These are phyloP conservation scores for Gadopsis marmoratus DNA, from an alignment of 2,797 vertebrate genomes.

Conservation along the genomic window DNA sequence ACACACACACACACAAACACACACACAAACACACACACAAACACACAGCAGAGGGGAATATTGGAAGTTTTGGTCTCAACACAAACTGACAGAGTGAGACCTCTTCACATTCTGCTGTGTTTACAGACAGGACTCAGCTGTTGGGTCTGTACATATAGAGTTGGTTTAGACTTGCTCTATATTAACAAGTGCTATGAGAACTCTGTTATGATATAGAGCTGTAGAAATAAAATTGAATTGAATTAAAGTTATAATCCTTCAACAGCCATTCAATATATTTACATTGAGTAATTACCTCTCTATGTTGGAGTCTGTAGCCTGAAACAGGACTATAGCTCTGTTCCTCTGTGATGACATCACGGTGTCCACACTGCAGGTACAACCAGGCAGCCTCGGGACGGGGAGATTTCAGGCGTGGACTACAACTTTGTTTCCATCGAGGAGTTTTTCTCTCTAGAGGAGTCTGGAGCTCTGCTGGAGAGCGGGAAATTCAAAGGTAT, in stretches of 20 bases:
- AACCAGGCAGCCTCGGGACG: slow-evolving; percentile 93
- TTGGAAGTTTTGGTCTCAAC: neutral
- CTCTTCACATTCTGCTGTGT: neutral
- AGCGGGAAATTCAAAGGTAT: slow-evolving; percentile 92
- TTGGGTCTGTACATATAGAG: too few species aligned
- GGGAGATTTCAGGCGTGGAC: slow-evolving; percentile 95
- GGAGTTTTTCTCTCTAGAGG: slow-evolving; percentile 95
- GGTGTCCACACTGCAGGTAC: slow-evolving; percentile 85
- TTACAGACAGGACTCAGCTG: too few species aligned
- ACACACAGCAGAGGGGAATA: neutral
- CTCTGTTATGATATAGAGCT: too few species aligned
- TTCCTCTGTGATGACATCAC: slow-evolving; percentile 42
- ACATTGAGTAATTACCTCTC: neutral
- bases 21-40: too few species aligned
- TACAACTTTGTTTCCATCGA: slow-evolving; percentile 98
- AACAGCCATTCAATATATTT: neutral
- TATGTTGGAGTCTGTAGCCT: neutral
- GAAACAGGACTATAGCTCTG: neutral
- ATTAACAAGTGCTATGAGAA: too few species aligned
- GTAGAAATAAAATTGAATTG: too few species aligned
- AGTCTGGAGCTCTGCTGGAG: slow-evolving; percentile 94
- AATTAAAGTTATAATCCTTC: too few species aligned
- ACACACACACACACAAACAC: too few species aligned
- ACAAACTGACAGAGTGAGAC: neutral
- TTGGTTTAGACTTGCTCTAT: too few species aligned